Evolutionary conservation across 2,113 vertebrate species (phyloP).

Genomic region (Euleptes europaea): DNA sequence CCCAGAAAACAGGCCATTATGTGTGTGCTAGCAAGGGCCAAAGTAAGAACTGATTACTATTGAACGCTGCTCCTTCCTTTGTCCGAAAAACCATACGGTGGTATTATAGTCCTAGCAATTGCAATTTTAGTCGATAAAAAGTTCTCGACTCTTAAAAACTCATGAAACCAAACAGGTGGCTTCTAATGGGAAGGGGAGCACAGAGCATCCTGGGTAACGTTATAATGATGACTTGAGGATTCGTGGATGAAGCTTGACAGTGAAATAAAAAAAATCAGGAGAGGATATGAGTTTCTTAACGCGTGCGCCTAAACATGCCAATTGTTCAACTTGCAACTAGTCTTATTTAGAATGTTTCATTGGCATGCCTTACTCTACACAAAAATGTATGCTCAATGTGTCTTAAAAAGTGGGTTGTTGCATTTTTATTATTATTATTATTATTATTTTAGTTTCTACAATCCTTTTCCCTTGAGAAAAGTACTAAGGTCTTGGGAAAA

Average conservation of each 20-base stretch:
- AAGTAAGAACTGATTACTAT: background rate
- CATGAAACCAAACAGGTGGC: background rate
- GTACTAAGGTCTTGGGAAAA: conserved; percentile 11
- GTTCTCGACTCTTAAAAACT: background rate
- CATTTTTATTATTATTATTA: background rate
- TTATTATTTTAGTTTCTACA: conserved; percentile 9
- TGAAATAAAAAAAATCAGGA: background rate
- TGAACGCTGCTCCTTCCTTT: background rate
- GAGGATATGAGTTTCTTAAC: conserved; percentile 5
- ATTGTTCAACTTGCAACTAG: background rate
- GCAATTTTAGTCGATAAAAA: background rate
- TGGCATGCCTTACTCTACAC: background rate
- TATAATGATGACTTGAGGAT: background rate
- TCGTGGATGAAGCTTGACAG: conserved; percentile 1
- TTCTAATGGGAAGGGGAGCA: background rate
- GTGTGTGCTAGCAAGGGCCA: background rate
- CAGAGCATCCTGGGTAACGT: background rate
- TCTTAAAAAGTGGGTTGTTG: background rate
- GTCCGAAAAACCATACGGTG: background rate
- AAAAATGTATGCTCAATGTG: background rate
- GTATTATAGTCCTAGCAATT: background rate
- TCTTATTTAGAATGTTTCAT: background rate
- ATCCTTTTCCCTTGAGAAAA: conserved; percentile 12
- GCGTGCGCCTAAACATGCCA: background rate
- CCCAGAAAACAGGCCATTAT: background rate